Evolutionary conservation across 2,113 vertebrate genomes (phyloP).

Genomic region (Prunella fulvescens): DNA sequence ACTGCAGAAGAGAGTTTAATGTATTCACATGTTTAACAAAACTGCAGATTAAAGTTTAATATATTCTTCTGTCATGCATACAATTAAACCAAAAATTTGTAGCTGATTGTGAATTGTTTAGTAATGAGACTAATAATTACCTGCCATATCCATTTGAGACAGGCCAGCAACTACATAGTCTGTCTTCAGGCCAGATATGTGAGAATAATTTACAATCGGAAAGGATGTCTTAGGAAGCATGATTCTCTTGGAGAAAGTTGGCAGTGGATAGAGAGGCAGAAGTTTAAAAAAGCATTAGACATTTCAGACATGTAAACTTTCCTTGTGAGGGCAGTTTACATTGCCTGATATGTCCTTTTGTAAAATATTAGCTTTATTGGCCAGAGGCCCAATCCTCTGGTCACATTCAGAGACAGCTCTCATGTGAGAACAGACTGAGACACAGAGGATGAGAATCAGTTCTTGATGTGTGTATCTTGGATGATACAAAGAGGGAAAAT

Average conservation of each 20-base stretch:
- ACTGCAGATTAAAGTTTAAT: neutral
- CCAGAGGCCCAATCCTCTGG: neutral
- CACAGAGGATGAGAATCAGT: neutral
- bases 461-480: neutral
- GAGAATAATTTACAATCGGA: neutral
- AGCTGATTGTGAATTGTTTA: slow-evolving; percentile 34
- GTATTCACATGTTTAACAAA: neutral
- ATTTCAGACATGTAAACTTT: slow-evolving; percentile 27
- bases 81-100: neutral
- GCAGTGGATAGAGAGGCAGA: neutral
- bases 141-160: neutral
- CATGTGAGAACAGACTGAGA: neutral
- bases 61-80: neutral
- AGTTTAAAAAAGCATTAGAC: neutral
- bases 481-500: neutral
- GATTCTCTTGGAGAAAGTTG: neutral
- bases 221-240: neutral
- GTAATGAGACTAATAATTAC: neutral
- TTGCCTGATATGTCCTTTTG: neutral
- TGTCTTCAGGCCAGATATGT: neutral
- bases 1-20: neutral
- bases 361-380: neutral
- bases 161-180: neutral
- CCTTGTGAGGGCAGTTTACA: slow-evolving; percentile 12
- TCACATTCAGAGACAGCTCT: neutral